phyloP scores from a whole-genome alignment of 2,888 invertebrate species.

The Aplocera efformata region DNA sequence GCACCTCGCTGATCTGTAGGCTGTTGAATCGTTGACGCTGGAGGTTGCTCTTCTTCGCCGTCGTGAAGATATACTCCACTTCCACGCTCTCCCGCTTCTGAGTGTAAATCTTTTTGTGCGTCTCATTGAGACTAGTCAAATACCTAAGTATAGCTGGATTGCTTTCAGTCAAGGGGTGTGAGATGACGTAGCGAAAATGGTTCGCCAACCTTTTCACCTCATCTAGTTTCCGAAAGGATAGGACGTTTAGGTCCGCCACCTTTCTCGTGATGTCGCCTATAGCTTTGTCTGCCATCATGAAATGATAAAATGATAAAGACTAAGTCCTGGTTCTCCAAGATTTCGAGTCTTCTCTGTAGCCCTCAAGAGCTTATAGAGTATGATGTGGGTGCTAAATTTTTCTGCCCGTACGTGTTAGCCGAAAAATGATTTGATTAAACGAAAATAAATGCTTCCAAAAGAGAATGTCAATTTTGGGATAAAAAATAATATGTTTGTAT shows the following conservation, averaged over 20 bases:
- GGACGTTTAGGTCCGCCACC: slow-evolving; percentile 54
- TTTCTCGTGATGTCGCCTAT: slow-evolving; percentile 44
- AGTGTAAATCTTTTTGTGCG: slow-evolving; percentile 56
- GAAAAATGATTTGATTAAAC: slow-evolving; percentile 32
- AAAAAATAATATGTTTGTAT: slow-evolving; percentile 49
- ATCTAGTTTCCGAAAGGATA: slow-evolving; percentile 65
- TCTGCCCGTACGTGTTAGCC: slow-evolving; percentile 49
- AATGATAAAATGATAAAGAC: slow-evolving; percentile 17
- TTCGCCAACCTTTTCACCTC: slow-evolving; percentile 62
- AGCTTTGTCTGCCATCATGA: slow-evolving; percentile 33
- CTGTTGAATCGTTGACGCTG: slow-evolving; percentile 72
- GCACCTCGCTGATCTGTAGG: slow-evolving; percentile 69
- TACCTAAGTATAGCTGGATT: slow-evolving; percentile 50
- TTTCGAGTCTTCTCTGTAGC: slow-evolving; percentile 33
- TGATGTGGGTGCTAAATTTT: slow-evolving; percentile 27
- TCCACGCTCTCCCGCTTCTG: slow-evolving; percentile 62
- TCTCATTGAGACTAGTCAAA: slow-evolving; percentile 52
- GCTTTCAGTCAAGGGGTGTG: slow-evolving; percentile 56
- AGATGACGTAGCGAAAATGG: slow-evolving; percentile 58
- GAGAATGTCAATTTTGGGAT: slow-evolving; percentile 38
- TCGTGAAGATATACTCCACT: slow-evolving; percentile 72
- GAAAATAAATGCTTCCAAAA: slow-evolving; percentile 28
- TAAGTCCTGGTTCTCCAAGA: slow-evolving; percentile 35
- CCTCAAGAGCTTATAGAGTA: slow-evolving; percentile 31
- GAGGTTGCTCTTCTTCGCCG: slow-evolving; percentile 68